phyloP scores from a whole-genome alignment of 1,140 invertebrate species.

The Periplaneta americana region DNA sequence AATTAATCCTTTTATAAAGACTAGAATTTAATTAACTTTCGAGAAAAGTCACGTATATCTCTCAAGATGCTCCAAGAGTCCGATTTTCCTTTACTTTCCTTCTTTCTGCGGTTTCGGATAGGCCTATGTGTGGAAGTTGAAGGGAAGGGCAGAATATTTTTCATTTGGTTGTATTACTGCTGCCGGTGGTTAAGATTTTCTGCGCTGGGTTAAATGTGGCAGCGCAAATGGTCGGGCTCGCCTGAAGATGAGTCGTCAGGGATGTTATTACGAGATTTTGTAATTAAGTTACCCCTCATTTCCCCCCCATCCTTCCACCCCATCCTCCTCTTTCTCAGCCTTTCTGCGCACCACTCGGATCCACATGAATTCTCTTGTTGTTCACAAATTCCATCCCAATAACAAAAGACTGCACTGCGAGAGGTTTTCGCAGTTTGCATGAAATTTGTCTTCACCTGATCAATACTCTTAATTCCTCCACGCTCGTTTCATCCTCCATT shows the following conservation, averaged over 20 bases:
- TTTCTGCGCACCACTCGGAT: neutral
- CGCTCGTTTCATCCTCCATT: too few relatives aligned
- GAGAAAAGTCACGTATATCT: neutral
- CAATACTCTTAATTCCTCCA: too few relatives aligned
- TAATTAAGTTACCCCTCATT: neutral
- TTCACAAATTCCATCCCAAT: neutral
- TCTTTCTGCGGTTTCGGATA: neutral
- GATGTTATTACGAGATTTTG: neutral
- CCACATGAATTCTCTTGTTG: neutral
- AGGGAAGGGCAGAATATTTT: too few relatives aligned
- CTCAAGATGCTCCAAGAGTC: neutral
- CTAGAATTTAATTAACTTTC: slow-evolving; percentile 12
- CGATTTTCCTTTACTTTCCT: neutral
- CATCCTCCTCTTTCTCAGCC: neutral
- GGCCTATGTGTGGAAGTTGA: too few relatives aligned
- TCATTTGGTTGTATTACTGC: neutral
- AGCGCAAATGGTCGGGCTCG: neutral
- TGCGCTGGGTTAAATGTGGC: neutral
- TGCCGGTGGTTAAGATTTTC: neutral
- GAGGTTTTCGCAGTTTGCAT: neutral
- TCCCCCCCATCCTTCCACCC: neutral
- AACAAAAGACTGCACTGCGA: neutral
- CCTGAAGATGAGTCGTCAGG: neutral
- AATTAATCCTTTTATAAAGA: slow-evolving; percentile 13
- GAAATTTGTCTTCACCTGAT: too few relatives aligned